A percentile compares a stretch with the other conserved stretches of the same genome.
Evolutionary conservation across 2,113 vertebrate genomes (phyloP).

Genomic region (Chamaetylas fuelleborni): DNA sequence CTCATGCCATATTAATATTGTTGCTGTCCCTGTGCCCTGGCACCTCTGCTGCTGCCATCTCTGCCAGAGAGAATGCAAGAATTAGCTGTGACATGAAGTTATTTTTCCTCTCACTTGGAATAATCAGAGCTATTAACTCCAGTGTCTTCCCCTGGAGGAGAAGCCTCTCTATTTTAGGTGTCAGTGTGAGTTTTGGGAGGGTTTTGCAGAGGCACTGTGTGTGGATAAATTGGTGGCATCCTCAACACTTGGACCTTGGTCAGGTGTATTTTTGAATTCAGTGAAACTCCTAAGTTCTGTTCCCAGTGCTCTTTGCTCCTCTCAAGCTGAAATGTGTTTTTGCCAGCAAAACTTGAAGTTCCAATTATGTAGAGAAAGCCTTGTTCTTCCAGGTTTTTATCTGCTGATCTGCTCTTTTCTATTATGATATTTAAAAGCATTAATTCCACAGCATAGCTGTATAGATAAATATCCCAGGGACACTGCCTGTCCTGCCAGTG

Average conservation of each 20-base stretch:
- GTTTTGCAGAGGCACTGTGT: not conserved
- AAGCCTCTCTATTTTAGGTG: not conserved
- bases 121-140: not conserved
- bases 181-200: not conserved
- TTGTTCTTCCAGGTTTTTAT: not conserved
- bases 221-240: not conserved
- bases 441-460: not conserved
- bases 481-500: not conserved
- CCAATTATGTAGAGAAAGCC: not conserved
- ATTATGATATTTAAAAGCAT: not conserved
- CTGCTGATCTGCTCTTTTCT: not conserved
- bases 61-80: not conserved
- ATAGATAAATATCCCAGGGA: not conserved
- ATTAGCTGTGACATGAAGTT: not conserved
- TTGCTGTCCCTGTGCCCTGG: not conserved
- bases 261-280: not conserved
- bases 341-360: not conserved
- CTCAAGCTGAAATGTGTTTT: not conserved
- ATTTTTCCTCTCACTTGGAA: fast-evolving
- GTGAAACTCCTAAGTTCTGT: not conserved
- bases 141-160: not conserved
- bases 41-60: not conserved
- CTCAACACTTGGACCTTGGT: fast-evolving
- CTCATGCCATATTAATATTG: fast-evolving
- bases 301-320: not conserved